A percentile compares a stretch with the other conserved stretches of the same genome.
Evolutionary conservation across 2,888 invertebrate genomes (phyloP).

Genomic region (Ornithoptera alexandrae): DNA sequence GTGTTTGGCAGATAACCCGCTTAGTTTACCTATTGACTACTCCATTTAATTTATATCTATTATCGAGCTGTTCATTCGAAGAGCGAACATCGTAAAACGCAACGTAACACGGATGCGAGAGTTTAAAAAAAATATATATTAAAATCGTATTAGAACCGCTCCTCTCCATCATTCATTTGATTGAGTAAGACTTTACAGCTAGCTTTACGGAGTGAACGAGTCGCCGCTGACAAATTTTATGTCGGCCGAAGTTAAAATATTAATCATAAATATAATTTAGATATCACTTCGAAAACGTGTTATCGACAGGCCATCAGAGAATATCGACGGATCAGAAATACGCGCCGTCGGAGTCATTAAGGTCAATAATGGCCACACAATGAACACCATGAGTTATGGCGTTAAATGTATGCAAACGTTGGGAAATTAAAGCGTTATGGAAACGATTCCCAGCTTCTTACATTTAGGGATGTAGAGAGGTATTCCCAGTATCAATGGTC

Average conservation of each 20-base stretch:
- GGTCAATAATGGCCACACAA: slow-evolving; percentile 36
- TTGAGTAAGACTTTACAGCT: slow-evolving; percentile 27
- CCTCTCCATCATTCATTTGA: slow-evolving; percentile 24
- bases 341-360: slow-evolving; percentile 34
- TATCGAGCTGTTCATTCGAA: slow-evolving; percentile 14
- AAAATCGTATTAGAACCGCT: slow-evolving; percentile 22
- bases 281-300: slow-evolving; percentile 32
- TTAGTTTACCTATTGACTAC: slow-evolving; percentile 19
- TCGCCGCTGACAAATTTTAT: slow-evolving; percentile 35
- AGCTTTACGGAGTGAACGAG: slow-evolving; percentile 32
- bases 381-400: slow-evolving; percentile 31
- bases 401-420: slow-evolving; percentile 34
- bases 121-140: slow-evolving; percentile 21
- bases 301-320: slow-evolving; percentile 34
- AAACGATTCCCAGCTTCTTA: slow-evolving; percentile 15
- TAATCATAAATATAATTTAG: slow-evolving; percentile 40
- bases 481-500: slow-evolving; percentile 1
- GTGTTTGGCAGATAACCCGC: not conserved
- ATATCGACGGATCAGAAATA: slow-evolving; percentile 37
- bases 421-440: slow-evolving; percentile 25
- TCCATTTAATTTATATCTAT: slow-evolving; percentile 16
- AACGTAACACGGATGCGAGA: slow-evolving; percentile 29
- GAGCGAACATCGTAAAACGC: slow-evolving; percentile 10
- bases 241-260: slow-evolving; percentile 39
- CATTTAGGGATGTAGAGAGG: slow-evolving; percentile 10